A percentile compares a stretch with the other conserved stretches of the same genome.
Evolutionary conservation across 2,888 invertebrate species (phyloP).

Genomic region (Nomada goodeniana): DNA sequence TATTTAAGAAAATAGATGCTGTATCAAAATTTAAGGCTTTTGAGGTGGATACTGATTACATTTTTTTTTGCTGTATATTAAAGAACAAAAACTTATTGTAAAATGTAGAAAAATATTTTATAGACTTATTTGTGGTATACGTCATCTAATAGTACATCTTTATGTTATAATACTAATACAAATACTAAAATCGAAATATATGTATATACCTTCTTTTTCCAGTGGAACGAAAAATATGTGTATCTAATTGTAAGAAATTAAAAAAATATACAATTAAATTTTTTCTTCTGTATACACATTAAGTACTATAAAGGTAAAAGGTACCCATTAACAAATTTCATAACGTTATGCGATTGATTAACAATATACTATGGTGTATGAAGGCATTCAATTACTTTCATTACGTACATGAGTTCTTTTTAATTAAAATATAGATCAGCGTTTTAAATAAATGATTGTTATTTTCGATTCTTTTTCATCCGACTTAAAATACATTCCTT

Average conservation of each 20-base stretch:
- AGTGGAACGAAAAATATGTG: slow-evolving; percentile 31
- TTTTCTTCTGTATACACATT: slow-evolving; percentile 33
- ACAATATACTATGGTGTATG: not conserved
- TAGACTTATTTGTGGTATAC: not conserved
- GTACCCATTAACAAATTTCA: slow-evolving; percentile 8
- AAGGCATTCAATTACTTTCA: not conserved
- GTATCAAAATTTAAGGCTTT: no score
- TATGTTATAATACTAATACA: slow-evolving; percentile 39
- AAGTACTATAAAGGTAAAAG: slow-evolving; percentile 24
- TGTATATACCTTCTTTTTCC: not conserved
- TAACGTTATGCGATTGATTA: not conserved
- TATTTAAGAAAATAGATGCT: no score
- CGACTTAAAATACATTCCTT: not conserved
- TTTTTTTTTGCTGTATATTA: no score
- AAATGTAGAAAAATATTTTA: not conserved
- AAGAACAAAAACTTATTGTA: no score
- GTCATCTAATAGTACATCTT: not conserved
- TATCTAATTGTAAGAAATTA: slow-evolving; percentile 19
- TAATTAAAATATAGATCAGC: not conserved
- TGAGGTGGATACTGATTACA: no score
- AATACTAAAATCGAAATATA: slow-evolving; percentile 26
- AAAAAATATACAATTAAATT: slow-evolving; percentile 41
- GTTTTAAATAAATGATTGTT: not conserved
- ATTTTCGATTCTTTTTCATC: not conserved
- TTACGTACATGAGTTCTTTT: not conserved